Evolutionary conservation across 2,113 vertebrate genomes (phyloP), one percentile per base, ranked within the genome.

Genomic region (Saccopteryx bilineata): DNA sequence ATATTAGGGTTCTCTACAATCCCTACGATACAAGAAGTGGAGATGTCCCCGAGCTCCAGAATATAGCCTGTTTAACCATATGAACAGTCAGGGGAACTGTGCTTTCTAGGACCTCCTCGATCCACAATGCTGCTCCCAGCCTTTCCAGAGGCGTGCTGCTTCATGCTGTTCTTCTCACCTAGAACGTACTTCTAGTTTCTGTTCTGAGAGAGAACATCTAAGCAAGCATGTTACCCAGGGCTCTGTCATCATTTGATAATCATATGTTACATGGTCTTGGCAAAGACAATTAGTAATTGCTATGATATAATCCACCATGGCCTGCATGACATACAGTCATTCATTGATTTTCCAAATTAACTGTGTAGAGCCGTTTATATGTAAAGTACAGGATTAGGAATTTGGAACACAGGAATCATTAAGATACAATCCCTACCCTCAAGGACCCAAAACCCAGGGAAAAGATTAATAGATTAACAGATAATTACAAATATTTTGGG

Each of bases 381-480:
- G 23, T 31, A n/a, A 76, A 80, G 31, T 69, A 76, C 21, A 66
- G n/a, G 31, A 3, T 48, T 84, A 66, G 1, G 3, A 75, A 92
- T 50, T 46, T 50, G 7, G 13, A 66, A 78, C 23, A 31, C 17
- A 87, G 69, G 9, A 63, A 15, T 68, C 10, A 52, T 68, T 89
- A 89, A 88, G 7, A 61, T 7, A 71, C 13, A 87, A 72, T 50
- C 52, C 7, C 0, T 9, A 50, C 18, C 52, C 71, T 72, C 58
- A 74, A 81, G 72, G 31, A 91, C 48, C 10, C 56, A 83, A 93
- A 83, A 87, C 87, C 15, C 7, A 87, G 12, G 88, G 39, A 13
- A 50, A 86, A 56, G 33, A 79, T 75, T n/a, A 92, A 74, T 39
- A 68, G 26, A 83, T 80, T 56, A 96, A 76, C 3, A 89, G 31